Conservation (phyloP, 2,113 vertebrate genomes). For the Aplodontia rufa region DNA sequence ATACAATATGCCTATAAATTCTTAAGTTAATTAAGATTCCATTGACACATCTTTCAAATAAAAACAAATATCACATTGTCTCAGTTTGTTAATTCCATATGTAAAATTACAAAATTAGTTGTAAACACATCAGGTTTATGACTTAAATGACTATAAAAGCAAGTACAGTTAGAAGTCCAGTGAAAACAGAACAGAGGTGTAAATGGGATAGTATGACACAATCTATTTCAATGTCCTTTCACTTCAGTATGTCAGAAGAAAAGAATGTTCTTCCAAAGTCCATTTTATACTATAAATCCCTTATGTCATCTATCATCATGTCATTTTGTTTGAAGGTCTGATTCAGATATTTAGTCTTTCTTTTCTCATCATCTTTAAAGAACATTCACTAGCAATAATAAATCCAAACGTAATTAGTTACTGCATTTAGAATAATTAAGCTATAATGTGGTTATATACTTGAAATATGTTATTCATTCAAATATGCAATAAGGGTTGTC, state of each 20-base stretch:
- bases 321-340: background rate
- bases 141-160: background rate
- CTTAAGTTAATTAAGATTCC: background rate
- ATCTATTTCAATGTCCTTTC: background rate
- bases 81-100: conserved; percentile 20
- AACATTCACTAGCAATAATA: background rate
- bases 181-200: background rate
- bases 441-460: background rate
- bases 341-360: background rate
- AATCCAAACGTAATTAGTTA: background rate
- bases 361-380: background rate
- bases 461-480: background rate
- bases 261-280: background rate
- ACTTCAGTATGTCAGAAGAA: background rate
- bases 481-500: background rate
- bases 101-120: conserved; percentile 42
- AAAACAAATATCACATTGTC: background rate
- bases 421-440: background rate
- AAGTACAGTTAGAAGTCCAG: background rate
- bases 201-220: background rate
- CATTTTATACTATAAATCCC: background rate
- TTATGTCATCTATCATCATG: background rate
- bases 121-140: background rate
- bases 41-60: background rate
- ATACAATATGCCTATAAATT: background rate